Conservation (phyloP, 1,140 invertebrate species). For the Drosophila navojoa region DNA sequence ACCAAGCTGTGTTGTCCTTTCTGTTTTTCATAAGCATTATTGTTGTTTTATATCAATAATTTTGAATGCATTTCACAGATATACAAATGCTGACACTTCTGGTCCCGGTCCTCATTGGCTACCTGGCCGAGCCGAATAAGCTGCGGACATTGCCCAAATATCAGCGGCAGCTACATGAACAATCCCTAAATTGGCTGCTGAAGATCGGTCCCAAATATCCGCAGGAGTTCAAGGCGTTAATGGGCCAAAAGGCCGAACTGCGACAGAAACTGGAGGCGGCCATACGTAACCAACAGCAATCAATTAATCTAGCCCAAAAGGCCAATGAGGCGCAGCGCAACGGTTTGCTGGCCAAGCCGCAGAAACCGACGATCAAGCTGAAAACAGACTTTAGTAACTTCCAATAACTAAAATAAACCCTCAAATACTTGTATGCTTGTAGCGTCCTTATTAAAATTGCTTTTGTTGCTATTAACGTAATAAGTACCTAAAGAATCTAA, state of each 20-base stretch:
- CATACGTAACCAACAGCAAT: constrained; percentile 90
- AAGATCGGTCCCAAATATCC: constrained; percentile 96
- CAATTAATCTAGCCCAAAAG: constrained; percentile 84
- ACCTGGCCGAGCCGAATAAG: constrained; percentile 89
- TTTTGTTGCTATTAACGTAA: constrained; percentile 31
- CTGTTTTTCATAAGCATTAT: neutral
- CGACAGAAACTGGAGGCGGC: constrained; percentile 93
- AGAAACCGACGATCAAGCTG: constrained; percentile 94
- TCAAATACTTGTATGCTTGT: constrained; percentile 13
- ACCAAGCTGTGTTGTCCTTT: neutral
- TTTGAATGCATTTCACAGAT: constrained; percentile 85
- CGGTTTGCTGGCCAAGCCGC: constrained; percentile 84
- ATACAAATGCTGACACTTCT: constrained; percentile 94
- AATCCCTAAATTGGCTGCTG: constrained; percentile 94
- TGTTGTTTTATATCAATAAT: neutral
- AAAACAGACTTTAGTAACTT: constrained; percentile 99
- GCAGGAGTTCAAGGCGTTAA: constrained; percentile 95
- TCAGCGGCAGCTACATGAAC: constrained; percentile 90
- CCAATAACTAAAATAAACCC: constrained; percentile 49
- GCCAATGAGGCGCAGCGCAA: constrained; percentile 81
- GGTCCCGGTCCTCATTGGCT: constrained; percentile 94
- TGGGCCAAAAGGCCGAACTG: constrained; percentile 92
- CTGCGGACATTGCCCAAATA: constrained; percentile 87
- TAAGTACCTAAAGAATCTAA: constrained; percentile 41
- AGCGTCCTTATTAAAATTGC: constrained; percentile 24